Percentiles rank a stretch among this genome's conserved stretches.
phyloP scores from a whole-genome alignment of 2,888 invertebrate species.

The Cloeon dipterum region DNA sequence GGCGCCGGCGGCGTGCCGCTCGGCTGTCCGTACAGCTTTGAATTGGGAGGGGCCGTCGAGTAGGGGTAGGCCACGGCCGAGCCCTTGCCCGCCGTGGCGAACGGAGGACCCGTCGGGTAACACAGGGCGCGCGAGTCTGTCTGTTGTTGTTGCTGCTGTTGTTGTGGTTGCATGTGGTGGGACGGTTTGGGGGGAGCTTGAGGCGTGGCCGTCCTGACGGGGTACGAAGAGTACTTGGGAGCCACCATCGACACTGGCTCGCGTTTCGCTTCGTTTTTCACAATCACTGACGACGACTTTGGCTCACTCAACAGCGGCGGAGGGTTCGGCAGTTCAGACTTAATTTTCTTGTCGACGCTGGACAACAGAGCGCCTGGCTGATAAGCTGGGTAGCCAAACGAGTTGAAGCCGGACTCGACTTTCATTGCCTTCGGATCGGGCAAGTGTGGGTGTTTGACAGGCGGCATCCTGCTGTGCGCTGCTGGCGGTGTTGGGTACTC shows the following conservation, averaged over 20 bases:
- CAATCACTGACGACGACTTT: constrained; percentile 49
- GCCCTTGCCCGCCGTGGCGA: constrained; percentile 2
- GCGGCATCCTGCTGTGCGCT: constrained; percentile 19
- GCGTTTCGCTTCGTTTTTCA: constrained; percentile 47
- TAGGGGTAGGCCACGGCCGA: constrained; percentile 2
- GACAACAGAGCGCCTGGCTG: constrained; percentile 12
- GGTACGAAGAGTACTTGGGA: background rate
- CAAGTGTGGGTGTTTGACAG: constrained; percentile 17
- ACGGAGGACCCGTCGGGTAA: background rate
- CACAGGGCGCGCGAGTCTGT: background rate
- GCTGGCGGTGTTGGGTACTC: constrained; percentile 24
- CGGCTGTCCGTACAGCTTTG: constrained; percentile 9
- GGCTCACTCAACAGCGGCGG: constrained; percentile 42
- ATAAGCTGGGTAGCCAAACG: constrained; percentile 40
- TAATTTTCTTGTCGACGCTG: constrained; percentile 4
- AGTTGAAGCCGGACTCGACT: constrained; percentile 40
- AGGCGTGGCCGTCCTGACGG: constrained; percentile 14
- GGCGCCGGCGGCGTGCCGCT: constrained; percentile 25
- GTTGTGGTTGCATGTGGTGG: constrained; percentile 1
- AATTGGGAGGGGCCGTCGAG: background rate
- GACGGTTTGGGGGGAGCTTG: constrained; percentile 23
- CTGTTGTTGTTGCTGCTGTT: no score
- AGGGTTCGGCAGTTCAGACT: constrained; percentile 29
- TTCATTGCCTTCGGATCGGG: constrained; percentile 20
- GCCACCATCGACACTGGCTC: constrained; percentile 16